Base-by-base conservation (phyloP, 2,797 vertebrate genomes). In the Denticeps clupeoides region DNA sequence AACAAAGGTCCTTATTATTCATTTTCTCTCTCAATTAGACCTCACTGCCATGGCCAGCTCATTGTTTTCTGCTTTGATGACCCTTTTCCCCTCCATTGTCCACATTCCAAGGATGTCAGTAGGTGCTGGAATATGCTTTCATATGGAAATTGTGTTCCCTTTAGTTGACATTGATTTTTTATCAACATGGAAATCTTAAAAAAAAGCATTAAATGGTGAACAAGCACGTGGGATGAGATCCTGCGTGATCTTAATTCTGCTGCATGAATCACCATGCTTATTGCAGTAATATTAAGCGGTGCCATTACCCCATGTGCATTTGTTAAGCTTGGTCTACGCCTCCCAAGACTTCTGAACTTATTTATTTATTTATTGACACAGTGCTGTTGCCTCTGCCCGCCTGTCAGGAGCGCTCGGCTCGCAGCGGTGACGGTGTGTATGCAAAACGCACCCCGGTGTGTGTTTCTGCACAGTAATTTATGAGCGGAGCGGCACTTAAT, bases 91-190 rank as follows among this genome's bases (percentile, higher is more conserved):
- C 75, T 74, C 71, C 65, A 63, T 74, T 76, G 7, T 41, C 28
- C 29, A 68, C 69, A 69, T 61, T 74, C 67, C 79, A 81, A 82
- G 80, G 78, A 80, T 82, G 75, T 78, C 55, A 70, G 73, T 78
- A 80, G 76, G 75, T 80, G 70, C 75, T 72, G 59, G 58, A 15
- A 56, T 68, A 59, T 45, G 56, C 78, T 83, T 83, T 83, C 69
- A 83, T 82, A 80, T 84, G 79, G 59, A 78, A 81, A 83, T 83
- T 27, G 41, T 43, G 54, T 49, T 46, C 32, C 16, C 52, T 24
- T 19, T 26, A 18, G 51, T n/a, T n/a, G n/a, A n/a, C n/a, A 60
- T 63, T 64, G 64, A 50, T 55, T 5, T 23, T 53, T 57, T 77
- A 82, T 80, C 81, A n/a, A 71, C 70, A 77, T 72, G 64, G 63